These are phyloP conservation scores for Zalophus californianus DNA, from an alignment of 2,797 vertebrate genomes.

Conservation along the genomic window DNA sequence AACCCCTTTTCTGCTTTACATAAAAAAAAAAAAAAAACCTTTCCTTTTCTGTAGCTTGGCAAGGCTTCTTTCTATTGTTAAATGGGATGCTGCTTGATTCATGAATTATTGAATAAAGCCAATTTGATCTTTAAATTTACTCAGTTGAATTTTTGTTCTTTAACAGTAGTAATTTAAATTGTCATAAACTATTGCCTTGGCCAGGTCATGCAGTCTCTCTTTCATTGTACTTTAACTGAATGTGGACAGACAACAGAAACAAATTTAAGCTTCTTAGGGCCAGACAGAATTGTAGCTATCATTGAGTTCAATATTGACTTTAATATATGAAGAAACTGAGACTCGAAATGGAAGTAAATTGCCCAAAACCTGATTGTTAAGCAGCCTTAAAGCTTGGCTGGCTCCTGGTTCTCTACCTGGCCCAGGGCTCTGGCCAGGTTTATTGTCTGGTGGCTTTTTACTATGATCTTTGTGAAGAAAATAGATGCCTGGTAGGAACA, in stretches of 20 bases:
- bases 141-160: neutral
- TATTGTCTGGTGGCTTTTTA: neutral
- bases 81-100: neutral
- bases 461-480: neutral
- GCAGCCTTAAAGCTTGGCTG: fast-evolving
- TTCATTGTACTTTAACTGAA: neutral
- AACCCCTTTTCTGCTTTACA: neutral
- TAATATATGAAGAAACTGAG: neutral
- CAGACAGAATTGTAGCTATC: neutral
- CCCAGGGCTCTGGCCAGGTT: neutral
- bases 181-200: neutral
- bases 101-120: neutral
- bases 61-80: neutral
- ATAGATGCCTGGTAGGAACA: neutral
- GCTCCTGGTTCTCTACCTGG: neutral
- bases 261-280: neutral
- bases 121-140: neutral
- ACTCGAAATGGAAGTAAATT: neutral
- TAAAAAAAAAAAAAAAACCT: neutral
- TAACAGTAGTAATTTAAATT: neutral
- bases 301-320: neutral
- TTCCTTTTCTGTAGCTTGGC: neutral
- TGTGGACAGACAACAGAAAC: neutral
- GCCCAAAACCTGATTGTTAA: neutral
- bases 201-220: neutral